Evolutionary conservation across 2,113 vertebrate species (phyloP).

Genomic region (Albula glossodonta): DNA sequence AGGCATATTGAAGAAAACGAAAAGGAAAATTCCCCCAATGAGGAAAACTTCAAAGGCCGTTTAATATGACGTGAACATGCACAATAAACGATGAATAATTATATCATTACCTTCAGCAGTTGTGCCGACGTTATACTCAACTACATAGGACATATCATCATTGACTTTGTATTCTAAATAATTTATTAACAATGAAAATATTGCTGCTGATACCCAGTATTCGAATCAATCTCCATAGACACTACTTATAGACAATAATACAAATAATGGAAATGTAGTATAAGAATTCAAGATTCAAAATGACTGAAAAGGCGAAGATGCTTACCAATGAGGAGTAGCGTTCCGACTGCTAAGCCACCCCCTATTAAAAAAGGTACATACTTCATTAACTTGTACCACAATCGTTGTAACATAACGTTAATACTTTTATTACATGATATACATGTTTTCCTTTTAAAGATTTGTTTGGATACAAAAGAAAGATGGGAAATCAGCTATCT

Average conservation of each 20-base stretch:
- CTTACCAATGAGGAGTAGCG: constrained; percentile 93
- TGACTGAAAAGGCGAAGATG: constrained; percentile 12
- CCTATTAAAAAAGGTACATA: constrained; percentile 71
- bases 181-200: not conserved
- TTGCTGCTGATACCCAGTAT: no score
- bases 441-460: no score
- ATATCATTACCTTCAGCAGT: not conserved
- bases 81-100: not conserved
- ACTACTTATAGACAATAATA: no score
- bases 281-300: no score
- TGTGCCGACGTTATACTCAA: not conserved
- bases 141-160: not conserved
- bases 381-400: not conserved
- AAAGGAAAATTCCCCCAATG: not conserved
- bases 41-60: not conserved
- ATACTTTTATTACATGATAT: no score
- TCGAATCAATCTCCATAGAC: no score
- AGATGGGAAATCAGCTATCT: not conserved
- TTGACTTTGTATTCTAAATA: not conserved
- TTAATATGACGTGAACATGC: not conserved
- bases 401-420: not conserved
- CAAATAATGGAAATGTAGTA: no score
- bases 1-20: not conserved
- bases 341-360: constrained; percentile 94
- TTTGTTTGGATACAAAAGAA: not conserved